Evolutionary conservation across 2,888 invertebrate genomes (phyloP).

Genomic region (Polia nebulosa): DNA sequence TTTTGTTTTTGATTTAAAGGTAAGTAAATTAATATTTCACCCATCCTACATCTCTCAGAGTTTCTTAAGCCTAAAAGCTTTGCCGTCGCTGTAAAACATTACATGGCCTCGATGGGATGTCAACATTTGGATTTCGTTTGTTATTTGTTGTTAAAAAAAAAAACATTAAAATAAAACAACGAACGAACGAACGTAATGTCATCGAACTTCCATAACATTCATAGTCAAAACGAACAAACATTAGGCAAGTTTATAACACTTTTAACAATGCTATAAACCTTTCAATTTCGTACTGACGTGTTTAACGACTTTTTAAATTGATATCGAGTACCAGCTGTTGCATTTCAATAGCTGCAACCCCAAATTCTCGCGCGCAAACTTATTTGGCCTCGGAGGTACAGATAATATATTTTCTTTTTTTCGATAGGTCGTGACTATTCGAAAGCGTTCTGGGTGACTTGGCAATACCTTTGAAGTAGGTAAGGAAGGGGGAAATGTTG

Average conservation of each 20-base stretch:
- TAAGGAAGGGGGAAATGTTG: conserved; percentile 22
- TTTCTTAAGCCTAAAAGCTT: conserved; percentile 13
- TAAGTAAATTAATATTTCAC: not conserved
- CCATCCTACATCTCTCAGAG: not conserved
- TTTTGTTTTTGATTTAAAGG: not conserved
- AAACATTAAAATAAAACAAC: not conserved
- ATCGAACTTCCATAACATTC: not conserved
- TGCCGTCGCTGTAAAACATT: not conserved
- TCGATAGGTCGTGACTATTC: conserved; percentile 33
- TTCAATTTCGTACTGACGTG: conserved; percentile 47
- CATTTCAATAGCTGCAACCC: conserved; percentile 48
- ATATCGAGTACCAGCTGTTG: conserved; percentile 55
- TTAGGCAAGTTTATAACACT: conserved; percentile 17
- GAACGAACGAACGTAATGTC: too few relatives aligned
- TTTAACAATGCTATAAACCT: conserved; percentile 29
- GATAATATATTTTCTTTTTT: conserved; percentile 49
- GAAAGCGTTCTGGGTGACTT: conserved; percentile 44
- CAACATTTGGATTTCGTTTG: not conserved
- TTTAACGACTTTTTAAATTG: conserved; percentile 58
- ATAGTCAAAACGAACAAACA: conserved; percentile 12
- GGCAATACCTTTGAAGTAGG: conserved; percentile 39
- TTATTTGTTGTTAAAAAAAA: not conserved
- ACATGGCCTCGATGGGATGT: not conserved
- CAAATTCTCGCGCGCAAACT: conserved; percentile 42
- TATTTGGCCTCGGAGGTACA: conserved; percentile 39